Percentiles rank a stretch among this genome's conserved stretches.
Evolutionary conservation across 1,140 invertebrate genomes (phyloP).

Genomic region (Aphidius ervi): DNA sequence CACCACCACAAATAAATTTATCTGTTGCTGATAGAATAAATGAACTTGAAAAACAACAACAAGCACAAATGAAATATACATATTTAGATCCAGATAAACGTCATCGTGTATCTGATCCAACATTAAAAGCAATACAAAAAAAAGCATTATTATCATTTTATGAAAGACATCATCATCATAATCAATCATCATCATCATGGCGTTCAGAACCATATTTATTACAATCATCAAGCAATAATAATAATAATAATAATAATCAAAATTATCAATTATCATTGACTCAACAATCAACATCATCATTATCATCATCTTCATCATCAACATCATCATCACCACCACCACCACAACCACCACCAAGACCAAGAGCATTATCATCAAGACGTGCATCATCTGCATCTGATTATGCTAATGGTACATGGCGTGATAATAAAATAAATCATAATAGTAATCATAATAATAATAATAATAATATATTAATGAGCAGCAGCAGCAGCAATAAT

Average conservation of each 20-base stretch:
- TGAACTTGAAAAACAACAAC: conserved; percentile 62
- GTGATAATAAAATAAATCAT: conserved; percentile 34
- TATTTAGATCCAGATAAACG: conserved; percentile 75
- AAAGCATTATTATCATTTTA: conserved; percentile 82
- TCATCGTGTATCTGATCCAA: conserved; percentile 68
- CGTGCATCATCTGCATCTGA: conserved; percentile 68
- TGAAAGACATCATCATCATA: conserved; percentile 65
- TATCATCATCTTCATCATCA: conserved; percentile 60
- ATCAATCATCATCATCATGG: conserved; percentile 47
- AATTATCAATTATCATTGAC: conserved; percentile 3
- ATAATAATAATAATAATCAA: too few relatives aligned
- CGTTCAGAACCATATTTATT: conserved; percentile 60
- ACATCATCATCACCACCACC: conserved; percentile 53
- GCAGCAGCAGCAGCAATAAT: background rate
- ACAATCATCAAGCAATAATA: conserved; percentile 19
- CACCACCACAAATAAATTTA: conserved; percentile 52
- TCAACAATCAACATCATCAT: conserved; percentile 32
- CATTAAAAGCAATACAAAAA: conserved; percentile 82
- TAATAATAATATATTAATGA: conserved; percentile 22
- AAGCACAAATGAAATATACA: conserved; percentile 61
- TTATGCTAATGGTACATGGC: conserved; percentile 55
- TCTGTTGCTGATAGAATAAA: conserved; percentile 74
- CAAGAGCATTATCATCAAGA: conserved; percentile 55
- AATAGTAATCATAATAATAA: conserved; percentile 24
- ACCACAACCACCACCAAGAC: conserved; percentile 58